Conservation (phyloP, 2,888 invertebrate genomes). For the Laspeyria flexula region DNA sequence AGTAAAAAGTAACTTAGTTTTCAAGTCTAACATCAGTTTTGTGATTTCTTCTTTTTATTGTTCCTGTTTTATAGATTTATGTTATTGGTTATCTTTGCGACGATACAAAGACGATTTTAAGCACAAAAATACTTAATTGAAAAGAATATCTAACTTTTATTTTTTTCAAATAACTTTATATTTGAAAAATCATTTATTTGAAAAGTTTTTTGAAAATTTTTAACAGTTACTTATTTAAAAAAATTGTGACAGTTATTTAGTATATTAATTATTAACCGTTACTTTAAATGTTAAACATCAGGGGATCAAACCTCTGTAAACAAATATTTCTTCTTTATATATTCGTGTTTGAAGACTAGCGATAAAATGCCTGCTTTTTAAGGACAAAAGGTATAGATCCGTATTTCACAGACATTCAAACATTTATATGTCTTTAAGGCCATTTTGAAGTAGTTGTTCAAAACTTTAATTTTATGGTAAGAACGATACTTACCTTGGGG, state of each 20-base stretch:
- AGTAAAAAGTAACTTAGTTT: constrained; percentile 41
- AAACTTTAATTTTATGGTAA: no score
- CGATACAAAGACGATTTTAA: constrained; percentile 16
- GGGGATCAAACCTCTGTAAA: constrained; percentile 62
- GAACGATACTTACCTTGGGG: no score
- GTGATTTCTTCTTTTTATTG: constrained; percentile 52
- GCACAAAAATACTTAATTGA: neutral
- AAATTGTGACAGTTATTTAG: no score
- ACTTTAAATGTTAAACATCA: constrained; percentile 24
- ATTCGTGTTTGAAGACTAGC: neutral
- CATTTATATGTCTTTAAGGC: neutral
- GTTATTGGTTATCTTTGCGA: constrained; percentile 51
- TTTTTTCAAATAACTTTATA: no score
- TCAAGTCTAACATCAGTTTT: constrained; percentile 35
- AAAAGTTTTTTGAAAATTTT: no score
- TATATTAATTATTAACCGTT: neutral
- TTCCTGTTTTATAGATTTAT: constrained; percentile 45
- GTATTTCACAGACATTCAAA: neutral
- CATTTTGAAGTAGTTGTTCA: neutral
- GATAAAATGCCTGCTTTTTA: neutral
- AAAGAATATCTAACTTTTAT: no score
- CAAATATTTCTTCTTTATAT: constrained; percentile 2
- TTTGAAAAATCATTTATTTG: no score
- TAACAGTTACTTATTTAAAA: no score
- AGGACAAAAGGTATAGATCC: neutral